phyloP scores from a whole-genome alignment of 1,140 invertebrate genomes.

The Lordiphosa stackelbergi region DNA sequence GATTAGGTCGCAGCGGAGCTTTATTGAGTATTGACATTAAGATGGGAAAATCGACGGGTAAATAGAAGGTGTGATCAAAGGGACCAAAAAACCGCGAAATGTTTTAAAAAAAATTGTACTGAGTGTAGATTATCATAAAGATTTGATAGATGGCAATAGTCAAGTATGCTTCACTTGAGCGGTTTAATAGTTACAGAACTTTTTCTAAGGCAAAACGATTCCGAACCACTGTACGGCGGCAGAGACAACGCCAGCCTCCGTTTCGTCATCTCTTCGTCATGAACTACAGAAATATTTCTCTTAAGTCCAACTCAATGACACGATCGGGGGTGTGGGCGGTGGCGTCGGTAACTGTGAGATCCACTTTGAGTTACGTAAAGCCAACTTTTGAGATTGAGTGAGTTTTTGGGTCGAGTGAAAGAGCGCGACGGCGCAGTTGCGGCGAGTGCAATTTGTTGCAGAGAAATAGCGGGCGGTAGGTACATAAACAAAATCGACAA shows the following conservation, averaged over 20 bases:
- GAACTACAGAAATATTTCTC: constrained; percentile 61
- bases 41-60: too few relatives aligned
- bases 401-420: constrained; percentile 2
- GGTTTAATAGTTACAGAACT: too few relatives aligned
- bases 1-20: too few relatives aligned
- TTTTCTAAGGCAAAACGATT: too few relatives aligned
- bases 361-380: constrained; percentile 60
- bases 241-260: background rate
- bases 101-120: too few relatives aligned
- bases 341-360: constrained; percentile 2
- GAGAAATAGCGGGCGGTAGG: constrained; percentile 18
- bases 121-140: too few relatives aligned
- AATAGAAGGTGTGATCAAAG: too few relatives aligned
- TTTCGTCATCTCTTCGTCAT: constrained; percentile 35
- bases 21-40: too few relatives aligned
- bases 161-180: too few relatives aligned
- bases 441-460: constrained; percentile 40
- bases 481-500: constrained; percentile 64
- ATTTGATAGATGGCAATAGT: too few relatives aligned
- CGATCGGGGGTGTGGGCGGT: constrained; percentile 38
- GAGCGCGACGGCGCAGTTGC: constrained; percentile 51
- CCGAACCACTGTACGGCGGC: too few relatives aligned
- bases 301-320: constrained; percentile 61
- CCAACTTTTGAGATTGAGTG: constrained; percentile 22
- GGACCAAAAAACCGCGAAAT: too few relatives aligned